phyloP scores from a whole-genome alignment of 2,113 vertebrate genomes.

The Myxocyprinus asiaticus region DNA sequence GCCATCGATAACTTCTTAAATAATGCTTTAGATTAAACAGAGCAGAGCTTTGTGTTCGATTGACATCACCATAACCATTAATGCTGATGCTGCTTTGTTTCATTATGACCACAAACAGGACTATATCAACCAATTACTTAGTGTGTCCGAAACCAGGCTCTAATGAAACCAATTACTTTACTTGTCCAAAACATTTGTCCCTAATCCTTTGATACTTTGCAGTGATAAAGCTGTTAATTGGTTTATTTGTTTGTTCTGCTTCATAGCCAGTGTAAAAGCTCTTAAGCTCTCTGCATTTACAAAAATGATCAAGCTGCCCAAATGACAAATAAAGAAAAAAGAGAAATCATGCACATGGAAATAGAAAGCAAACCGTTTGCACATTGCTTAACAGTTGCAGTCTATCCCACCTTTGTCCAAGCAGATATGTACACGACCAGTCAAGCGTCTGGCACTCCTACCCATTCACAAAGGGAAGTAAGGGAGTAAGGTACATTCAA shows the following conservation, averaged over 20 bases:
- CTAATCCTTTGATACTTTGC: conserved; percentile 63
- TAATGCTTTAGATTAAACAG: conserved; percentile 51
- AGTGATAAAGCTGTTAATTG: conserved; percentile 49
- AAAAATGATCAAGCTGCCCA: background rate
- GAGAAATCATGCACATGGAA: too few species aligned
- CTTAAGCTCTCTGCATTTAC: background rate
- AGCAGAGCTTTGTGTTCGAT: conserved; percentile 8
- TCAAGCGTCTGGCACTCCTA: too few species aligned
- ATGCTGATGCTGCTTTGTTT: conserved; percentile 69
- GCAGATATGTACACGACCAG: too few species aligned
- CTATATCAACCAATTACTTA: conserved; percentile 76
- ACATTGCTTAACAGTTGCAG: background rate
- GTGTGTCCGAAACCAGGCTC: conserved; percentile 68
- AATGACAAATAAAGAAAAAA: background rate
- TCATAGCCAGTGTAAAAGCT: background rate
- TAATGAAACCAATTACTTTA: conserved; percentile 75
- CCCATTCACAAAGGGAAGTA: too few species aligned
- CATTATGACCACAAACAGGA: conserved; percentile 70
- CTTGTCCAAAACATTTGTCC: conserved; percentile 62
- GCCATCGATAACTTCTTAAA: background rate
- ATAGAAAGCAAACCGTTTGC: background rate
- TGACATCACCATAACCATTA: conserved; percentile 52
- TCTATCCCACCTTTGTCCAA: background rate
- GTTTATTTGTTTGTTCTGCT: conserved; percentile 45
- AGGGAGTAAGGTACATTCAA: too few species aligned